Evolutionary conservation across 2,888 invertebrate species (phyloP).

Genomic region (Apotomis turbidana): DNA sequence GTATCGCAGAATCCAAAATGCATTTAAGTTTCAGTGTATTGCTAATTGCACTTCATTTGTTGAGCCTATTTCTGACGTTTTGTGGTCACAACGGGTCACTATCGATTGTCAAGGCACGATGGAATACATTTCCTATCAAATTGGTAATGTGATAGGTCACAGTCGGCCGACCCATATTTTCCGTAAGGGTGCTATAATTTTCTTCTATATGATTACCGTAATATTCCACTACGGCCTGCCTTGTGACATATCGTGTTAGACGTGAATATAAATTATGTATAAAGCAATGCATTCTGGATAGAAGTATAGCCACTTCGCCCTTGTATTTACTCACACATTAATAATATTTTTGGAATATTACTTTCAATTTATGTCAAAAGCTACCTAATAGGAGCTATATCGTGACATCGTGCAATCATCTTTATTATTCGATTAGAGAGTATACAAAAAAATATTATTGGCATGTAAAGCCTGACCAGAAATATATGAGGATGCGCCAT

Average conservation of each 20-base stretch:
- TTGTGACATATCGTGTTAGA: constrained; percentile 16
- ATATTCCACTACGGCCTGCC: constrained; percentile 10
- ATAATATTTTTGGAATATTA: not conserved
- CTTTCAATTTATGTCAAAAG: too few relatives aligned
- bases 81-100: not conserved
- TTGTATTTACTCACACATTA: not conserved
- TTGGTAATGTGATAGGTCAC: constrained; percentile 20
- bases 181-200: constrained; percentile 11
- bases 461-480: too few relatives aligned
- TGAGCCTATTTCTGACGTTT: constrained; percentile 15
- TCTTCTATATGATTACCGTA: constrained; percentile 19
- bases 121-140: not conserved
- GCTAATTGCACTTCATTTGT: constrained; percentile 8
- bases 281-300: not conserved
- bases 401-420: too few relatives aligned
- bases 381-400: too few relatives aligned
- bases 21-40: constrained; percentile 7
- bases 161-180: constrained; percentile 2
- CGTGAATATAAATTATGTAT: constrained; percentile 24
- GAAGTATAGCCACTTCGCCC: constrained; percentile 6
- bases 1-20: not conserved
- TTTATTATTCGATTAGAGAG: too few relatives aligned
- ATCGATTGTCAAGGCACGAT: not conserved
- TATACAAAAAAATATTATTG: too few relatives aligned
- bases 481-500: too few relatives aligned